Conservation (phyloP, 2,797 vertebrate genomes). For the Manis crassicaudata region DNA sequence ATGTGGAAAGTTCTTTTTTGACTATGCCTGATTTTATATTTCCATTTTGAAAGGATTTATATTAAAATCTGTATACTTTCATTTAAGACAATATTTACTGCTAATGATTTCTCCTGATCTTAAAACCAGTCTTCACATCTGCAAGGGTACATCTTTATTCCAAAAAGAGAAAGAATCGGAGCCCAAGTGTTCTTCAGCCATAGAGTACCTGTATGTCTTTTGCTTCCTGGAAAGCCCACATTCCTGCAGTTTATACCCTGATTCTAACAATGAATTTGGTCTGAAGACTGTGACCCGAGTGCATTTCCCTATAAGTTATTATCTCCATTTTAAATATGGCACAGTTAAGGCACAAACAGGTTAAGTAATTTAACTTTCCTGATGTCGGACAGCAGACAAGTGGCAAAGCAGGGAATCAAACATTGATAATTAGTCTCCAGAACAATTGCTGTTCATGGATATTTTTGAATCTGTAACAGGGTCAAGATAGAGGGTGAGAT, state of each 20-base stretch:
- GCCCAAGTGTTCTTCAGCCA: background rate
- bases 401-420: background rate
- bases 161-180: background rate
- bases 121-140: background rate
- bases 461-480: background rate
- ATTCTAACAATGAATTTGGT: background rate
- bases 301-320: background rate
- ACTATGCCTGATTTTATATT: background rate
- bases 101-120: background rate
- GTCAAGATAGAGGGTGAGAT: background rate
- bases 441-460: background rate
- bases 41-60: background rate
- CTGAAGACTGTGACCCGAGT: background rate
- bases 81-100: background rate
- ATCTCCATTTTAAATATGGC: background rate
- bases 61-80: background rate
- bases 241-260: background rate
- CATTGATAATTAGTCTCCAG: background rate
- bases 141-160: background rate
- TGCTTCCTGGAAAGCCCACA: background rate
- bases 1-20: background rate
- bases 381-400: background rate
- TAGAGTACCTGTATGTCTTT: background rate
- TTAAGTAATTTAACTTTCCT: background rate
- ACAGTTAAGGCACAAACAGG: background rate